Percentiles rank a stretch among this genome's conserved stretches.
phyloP scores from a whole-genome alignment of 2,888 invertebrate genomes.

The Hybos culiciformis region DNA sequence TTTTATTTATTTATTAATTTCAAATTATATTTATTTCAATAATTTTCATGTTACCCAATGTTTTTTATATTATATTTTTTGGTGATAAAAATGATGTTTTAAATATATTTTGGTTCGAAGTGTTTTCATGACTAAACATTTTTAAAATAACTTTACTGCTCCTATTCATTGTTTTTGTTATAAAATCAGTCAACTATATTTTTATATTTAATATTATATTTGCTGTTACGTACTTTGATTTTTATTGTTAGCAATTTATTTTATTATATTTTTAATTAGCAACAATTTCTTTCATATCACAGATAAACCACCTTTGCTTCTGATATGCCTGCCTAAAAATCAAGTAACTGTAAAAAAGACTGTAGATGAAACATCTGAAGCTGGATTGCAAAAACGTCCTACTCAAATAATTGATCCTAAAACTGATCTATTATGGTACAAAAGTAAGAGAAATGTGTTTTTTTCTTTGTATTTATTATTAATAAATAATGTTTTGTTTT shows the following conservation, averaged over 20 bases:
- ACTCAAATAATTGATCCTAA: constrained; percentile 32
- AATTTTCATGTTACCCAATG: not conserved
- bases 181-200: too few relatives aligned
- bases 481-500: constrained; percentile 12
- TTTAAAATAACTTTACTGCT: too few relatives aligned
- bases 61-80: not conserved
- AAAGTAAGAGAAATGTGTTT: constrained; percentile 21
- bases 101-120: not conserved
- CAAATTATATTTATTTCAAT: not conserved
- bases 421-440: constrained; percentile 31
- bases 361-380: constrained; percentile 29
- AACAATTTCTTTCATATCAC: constrained; percentile 7
- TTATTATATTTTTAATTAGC: too few relatives aligned
- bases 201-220: too few relatives aligned
- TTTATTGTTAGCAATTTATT: too few relatives aligned
- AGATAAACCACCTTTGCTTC: constrained; percentile 29
- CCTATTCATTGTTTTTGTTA: too few relatives aligned
- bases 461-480: not conserved
- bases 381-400: constrained; percentile 28
- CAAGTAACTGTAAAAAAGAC: constrained; percentile 30
- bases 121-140: too few relatives aligned
- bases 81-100: not conserved
- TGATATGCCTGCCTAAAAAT: constrained; percentile 33
- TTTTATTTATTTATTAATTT: constrained; percentile 1
- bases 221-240: too few relatives aligned